Conservation (phyloP, 2,797 vertebrate genomes). For the Siniperca scherzeri region DNA sequence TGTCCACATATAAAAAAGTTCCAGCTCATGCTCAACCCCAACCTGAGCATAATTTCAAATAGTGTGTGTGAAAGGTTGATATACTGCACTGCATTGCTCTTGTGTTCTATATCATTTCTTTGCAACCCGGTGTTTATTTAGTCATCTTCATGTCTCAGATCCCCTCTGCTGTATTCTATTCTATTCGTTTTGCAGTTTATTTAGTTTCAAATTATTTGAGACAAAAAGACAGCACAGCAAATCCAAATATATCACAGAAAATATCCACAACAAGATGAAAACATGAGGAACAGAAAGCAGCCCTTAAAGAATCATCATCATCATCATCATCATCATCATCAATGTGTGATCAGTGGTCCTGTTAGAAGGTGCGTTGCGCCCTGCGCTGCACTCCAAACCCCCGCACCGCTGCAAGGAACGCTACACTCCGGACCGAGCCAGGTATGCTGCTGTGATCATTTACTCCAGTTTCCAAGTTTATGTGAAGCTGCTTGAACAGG, state of each 20-base stretch:
- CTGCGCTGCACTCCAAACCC: constrained; percentile 6
- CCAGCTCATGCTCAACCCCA: neutral
- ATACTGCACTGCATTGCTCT: neutral
- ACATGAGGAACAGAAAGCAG: neutral
- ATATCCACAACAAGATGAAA: neutral
- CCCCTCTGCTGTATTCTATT: neutral
- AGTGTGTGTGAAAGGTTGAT: neutral
- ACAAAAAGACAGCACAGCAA: neutral
- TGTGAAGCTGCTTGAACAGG: neutral
- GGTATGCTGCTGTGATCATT: constrained; percentile 14
- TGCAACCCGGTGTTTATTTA: neutral
- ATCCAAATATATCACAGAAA: neutral
- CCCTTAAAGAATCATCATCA: neutral
- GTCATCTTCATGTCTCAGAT: neutral
- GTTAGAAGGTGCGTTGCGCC: neutral
- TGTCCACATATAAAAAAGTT: neutral
- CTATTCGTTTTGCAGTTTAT: neutral
- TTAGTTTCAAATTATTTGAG: neutral
- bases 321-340: neutral
- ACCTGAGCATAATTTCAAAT: neutral
- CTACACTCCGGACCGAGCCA: neutral
- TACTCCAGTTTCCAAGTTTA: neutral
- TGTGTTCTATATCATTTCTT: neutral
- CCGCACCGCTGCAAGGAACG: neutral
- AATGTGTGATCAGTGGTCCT: constrained; percentile 5